Evolutionary conservation across 2,888 invertebrate species (phyloP).

Genomic region (Diarsia brunnea): DNA sequence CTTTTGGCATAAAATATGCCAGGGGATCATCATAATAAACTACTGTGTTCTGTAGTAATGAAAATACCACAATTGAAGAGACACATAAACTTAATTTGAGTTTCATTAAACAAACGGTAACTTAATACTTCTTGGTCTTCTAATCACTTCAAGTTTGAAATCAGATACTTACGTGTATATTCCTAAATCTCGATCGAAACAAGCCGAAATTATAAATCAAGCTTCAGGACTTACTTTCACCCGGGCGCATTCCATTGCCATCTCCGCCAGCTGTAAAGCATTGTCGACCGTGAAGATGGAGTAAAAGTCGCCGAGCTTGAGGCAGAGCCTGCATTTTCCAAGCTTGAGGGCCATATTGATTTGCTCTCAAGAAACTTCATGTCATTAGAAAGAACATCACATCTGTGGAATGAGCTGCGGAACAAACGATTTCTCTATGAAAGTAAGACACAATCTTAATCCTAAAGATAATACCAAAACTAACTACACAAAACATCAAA

Average conservation of each 20-base stretch:
- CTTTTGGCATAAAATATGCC: not conserved
- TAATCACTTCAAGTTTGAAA: constrained; percentile 45
- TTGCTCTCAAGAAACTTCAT: constrained; percentile 83
- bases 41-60: not conserved
- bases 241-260: constrained; percentile 89
- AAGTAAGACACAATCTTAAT: not conserved
- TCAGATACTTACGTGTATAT: constrained; percentile 41
- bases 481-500: not conserved
- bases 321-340: constrained; percentile 90
- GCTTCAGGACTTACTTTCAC: constrained; percentile 82
- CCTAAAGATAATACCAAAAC: not conserved
- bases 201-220: constrained; percentile 1
- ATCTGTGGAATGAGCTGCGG: constrained; percentile 70
- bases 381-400: constrained; percentile 77
- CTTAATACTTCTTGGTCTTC: constrained; percentile 9
- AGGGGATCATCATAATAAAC: not conserved
- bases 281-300: constrained; percentile 89
- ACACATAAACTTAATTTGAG: not conserved
- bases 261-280: constrained; percentile 86
- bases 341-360: constrained; percentile 90
- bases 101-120: constrained; percentile 22
- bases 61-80: not conserved
- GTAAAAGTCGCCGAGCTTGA: constrained; percentile 89
- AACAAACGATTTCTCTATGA: constrained; percentile 26
- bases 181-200: constrained; percentile 16